phyloP scores from a whole-genome alignment of 1,140 invertebrate genomes.

The Drosophila lini region DNA sequence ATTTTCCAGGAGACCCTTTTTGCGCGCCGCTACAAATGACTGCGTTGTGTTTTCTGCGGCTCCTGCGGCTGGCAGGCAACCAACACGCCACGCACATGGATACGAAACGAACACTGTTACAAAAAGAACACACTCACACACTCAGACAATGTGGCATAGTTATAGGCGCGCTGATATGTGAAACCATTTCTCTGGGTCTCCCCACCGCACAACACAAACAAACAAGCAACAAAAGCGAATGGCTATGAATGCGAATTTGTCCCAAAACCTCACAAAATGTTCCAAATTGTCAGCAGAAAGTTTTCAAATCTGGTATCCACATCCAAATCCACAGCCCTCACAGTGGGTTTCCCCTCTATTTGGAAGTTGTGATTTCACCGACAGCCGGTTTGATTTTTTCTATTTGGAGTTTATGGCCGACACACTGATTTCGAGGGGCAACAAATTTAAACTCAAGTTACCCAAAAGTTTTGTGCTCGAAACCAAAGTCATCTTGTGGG shows the following conservation, averaged over 20 bases:
- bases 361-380: constrained; percentile 22
- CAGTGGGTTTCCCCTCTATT: constrained; percentile 3
- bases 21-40: constrained; percentile 24
- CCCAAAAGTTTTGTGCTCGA: constrained; percentile 19
- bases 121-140: background rate
- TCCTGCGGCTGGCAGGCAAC: constrained; percentile 45
- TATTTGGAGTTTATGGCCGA: constrained; percentile 5
- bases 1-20: constrained; percentile 40
- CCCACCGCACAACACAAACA: background rate
- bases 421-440: constrained; percentile 19
- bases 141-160: constrained; percentile 52
- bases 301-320: constrained; percentile 43
- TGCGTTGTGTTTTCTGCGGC: constrained; percentile 36
- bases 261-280: constrained; percentile 54
- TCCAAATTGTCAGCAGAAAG: constrained; percentile 72
- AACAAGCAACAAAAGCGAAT: constrained; percentile 48
- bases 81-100: constrained; percentile 19
- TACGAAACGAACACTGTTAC: constrained; percentile 9
- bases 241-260: constrained; percentile 68
- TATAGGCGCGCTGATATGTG: constrained; percentile 75
- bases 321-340: constrained; percentile 3
- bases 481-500: constrained; percentile 24
- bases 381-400: constrained; percentile 13
- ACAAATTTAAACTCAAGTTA: constrained; percentile 18
- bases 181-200: constrained; percentile 57